These are phyloP conservation scores for Eulemur coronatus DNA, from an alignment of 2,797 vertebrate genomes.

Conservation along the genomic window DNA sequence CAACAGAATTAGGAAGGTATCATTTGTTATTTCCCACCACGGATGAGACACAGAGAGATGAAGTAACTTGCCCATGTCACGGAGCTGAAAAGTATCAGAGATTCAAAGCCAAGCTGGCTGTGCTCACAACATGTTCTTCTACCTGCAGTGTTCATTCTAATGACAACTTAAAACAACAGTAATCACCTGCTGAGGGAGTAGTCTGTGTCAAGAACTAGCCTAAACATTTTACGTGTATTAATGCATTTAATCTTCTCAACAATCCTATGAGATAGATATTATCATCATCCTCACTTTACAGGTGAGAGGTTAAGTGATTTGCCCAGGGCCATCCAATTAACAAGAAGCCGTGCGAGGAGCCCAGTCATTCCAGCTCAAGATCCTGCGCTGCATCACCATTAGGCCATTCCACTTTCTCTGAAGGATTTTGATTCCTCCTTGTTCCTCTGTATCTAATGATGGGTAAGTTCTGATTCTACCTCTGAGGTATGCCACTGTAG, in stretches of 20 bases:
- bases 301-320: background rate
- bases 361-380: background rate
- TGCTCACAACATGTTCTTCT: background rate
- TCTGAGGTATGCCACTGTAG: background rate
- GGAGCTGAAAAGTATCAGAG: background rate
- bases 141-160: background rate
- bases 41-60: background rate
- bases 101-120: background rate
- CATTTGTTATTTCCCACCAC: background rate
- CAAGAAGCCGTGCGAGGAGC: background rate
- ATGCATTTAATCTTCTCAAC: background rate
- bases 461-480: background rate
- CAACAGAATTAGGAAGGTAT: background rate
- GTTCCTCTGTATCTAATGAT: background rate
- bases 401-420: background rate
- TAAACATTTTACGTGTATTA: background rate
- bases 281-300: background rate
- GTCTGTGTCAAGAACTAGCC: background rate
- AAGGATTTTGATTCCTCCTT: background rate
- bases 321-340: background rate
- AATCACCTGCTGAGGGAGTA: background rate
- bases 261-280: background rate
- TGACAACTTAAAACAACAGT: background rate
- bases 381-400: background rate
- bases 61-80: background rate